Conservation (phyloP, 2,797 vertebrate species). For the Brachyalestes nurse region DNA sequence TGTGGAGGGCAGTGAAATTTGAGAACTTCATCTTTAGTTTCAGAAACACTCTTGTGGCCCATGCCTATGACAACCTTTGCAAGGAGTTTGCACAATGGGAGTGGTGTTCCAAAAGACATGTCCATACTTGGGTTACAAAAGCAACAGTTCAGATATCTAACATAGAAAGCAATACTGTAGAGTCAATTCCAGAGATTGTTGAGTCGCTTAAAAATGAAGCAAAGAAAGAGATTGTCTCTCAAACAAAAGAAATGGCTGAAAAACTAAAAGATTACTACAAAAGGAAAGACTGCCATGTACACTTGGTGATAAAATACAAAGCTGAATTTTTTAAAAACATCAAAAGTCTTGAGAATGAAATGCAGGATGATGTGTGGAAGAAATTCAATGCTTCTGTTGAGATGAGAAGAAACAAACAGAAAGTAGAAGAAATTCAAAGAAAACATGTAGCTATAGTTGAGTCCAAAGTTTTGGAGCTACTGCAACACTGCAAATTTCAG, state of each 20-base stretch:
- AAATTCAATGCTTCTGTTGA: constrained; percentile 43
- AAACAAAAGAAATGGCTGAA: constrained; percentile 4
- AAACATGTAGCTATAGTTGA: constrained; percentile 57
- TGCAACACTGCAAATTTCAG: constrained; percentile 34
- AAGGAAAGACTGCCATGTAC: constrained; percentile 39
- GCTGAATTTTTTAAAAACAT: constrained; percentile 57
- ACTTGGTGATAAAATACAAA: constrained; percentile 69
- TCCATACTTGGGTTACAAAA: constrained; percentile 48
- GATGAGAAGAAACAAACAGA: constrained; percentile 12
- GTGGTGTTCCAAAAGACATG: constrained; percentile 67
- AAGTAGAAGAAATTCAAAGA: constrained; percentile 49
- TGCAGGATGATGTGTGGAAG: background rate
- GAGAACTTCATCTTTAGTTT: constrained; percentile 78
- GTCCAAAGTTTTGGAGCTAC: constrained; percentile 51
- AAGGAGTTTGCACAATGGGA: constrained; percentile 67
- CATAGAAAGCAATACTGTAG: background rate
- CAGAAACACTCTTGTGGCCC: constrained; percentile 71
- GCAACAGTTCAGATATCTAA: constrained; percentile 63
- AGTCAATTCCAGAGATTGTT: background rate
- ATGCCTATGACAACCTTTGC: constrained; percentile 68
- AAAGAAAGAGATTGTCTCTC: fast-evolving
- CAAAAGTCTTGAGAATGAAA: constrained; percentile 52
- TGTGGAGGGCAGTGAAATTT: constrained; percentile 74
- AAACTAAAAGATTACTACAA: constrained; percentile 60
- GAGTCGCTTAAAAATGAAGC: background rate